Evolutionary conservation across 2,888 invertebrate genomes (phyloP).

Genomic region (Philhelius pedissequus): DNA sequence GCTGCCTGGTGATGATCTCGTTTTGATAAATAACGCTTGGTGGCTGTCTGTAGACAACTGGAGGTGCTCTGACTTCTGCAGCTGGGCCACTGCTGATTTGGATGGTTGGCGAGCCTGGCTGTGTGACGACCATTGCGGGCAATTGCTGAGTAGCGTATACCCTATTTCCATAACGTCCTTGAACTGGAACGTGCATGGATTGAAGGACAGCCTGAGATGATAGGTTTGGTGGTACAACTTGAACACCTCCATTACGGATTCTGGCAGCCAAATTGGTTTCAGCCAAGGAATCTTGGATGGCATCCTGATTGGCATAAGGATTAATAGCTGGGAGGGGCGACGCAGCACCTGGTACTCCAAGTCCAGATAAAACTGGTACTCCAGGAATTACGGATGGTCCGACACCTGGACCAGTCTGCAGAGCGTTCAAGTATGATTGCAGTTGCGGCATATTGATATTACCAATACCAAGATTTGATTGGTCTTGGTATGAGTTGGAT

Average conservation of each 20-base stretch:
- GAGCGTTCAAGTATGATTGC: slow-evolving; percentile 24
- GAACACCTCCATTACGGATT: slow-evolving; percentile 75
- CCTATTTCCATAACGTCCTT: slow-evolving; percentile 74
- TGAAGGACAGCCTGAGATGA: slow-evolving; percentile 75
- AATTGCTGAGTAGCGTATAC: slow-evolving; percentile 75
- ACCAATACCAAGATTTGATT: not conserved
- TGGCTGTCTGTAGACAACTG: slow-evolving; percentile 77
- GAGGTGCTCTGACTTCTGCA: slow-evolving; percentile 75
- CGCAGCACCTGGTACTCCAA: slow-evolving; percentile 18
- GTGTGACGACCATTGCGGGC: slow-evolving; percentile 76
- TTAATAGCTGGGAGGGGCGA: slow-evolving; percentile 40
- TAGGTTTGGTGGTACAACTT: slow-evolving; percentile 75
- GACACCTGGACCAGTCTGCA: not conserved
- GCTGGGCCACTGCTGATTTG: slow-evolving; percentile 76
- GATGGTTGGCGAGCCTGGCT: slow-evolving; percentile 74
- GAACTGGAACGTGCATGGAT: slow-evolving; percentile 74
- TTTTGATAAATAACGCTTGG: slow-evolving; percentile 77
- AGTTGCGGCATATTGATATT: not conserved
- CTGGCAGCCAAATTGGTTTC: slow-evolving; percentile 73
- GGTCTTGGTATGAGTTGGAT: not conserved
- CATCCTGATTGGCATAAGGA: slow-evolving; percentile 68
- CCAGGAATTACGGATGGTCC: not conserved
- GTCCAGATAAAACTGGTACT: slow-evolving; percentile 14
- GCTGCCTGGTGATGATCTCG: slow-evolving; percentile 77
- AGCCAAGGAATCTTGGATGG: slow-evolving; percentile 75